Base-by-base conservation (phyloP, 92 coral and sea anemone genomes). In the Nematostella vectensis region DNA sequence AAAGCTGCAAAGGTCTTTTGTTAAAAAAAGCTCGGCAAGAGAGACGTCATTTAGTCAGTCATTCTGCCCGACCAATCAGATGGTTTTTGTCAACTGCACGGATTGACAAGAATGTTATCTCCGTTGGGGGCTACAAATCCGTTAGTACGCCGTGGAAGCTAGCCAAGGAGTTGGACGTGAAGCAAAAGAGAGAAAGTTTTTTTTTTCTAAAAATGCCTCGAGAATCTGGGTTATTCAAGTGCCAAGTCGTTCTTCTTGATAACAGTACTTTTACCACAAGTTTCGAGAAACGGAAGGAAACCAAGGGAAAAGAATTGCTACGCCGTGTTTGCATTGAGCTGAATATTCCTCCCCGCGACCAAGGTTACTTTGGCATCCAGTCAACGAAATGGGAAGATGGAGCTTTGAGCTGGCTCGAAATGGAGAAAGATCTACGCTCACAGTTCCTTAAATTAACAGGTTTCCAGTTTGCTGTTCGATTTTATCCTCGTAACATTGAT, bases 381-480 rank as follows among this genome's bases (percentile, higher is more conserved):
- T 93, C 62, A 71, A 70, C 86, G 0, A 89, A 78, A 51, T 76
- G 71, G 48, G 40, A 33, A 33, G 99, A 93, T 50, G 99, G 99
- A 27, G 94, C 86, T 38, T 63, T 93, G 31, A 79, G 84, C 54
- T 93, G 99, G 99, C 44, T 93, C n/a, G 70, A 76, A 8, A 33
- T 79, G 9, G 57, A 54, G 11, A 63, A 63, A 57, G 80, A 70
- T 37, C 70, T 93, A 11, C 77, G 95, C 3, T 47, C 78, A 6
- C 99, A 86, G 49, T 61, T 79, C 29, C 63, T 68, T 27, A 93
- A 87, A 38, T 96, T 94, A 1, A 78, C 81, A 45, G 64, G 75
- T 23, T 82, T 93, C 54, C 99, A 93, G 70, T 74, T 93, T 70
- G 96, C 93, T 1, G 96, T 93, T 49, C 70, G 73, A 38, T 68